Base-by-base conservation (phyloP, 2,113 vertebrate genomes). In the Coptodon rendalli region DNA sequence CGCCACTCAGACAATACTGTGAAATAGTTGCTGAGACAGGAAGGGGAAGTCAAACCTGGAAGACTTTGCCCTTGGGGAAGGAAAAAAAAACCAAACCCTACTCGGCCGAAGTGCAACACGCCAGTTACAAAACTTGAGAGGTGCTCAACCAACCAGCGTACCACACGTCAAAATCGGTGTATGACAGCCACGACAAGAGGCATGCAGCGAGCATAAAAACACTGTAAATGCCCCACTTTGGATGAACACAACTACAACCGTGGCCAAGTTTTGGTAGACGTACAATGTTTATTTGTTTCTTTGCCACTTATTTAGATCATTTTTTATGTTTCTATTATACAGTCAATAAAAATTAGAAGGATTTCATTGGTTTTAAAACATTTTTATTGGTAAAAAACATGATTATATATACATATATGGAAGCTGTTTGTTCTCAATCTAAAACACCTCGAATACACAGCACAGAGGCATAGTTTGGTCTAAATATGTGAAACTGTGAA, bases 71-170 rank as follows among this genome's bases (percentile, higher is more conserved):
- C 17, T 12, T 36, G 31, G 29, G 16, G 29, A 34, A 34, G 16
- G 29, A 7, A 48, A 6, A 5, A 19, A 56, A 8, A 7, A 27
- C 14, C 5, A 24, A 12, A 0, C 0, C 59, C 6, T 6, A 36
- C 59, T 36, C 31, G 1, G 61, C 31, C 17, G 3, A 17, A 12
- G 2, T 36, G 61, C 34, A 56, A 56, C 22, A 56, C 11, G 24
- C 3, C 53, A 56, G 53, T 24, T 56, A 24, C 53, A 56, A 24
- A 56, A 56, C 24, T 56, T 56, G 53, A 56, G 53, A 56, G 53
- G 31, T n/a, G 31, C 31, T 12, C 61, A 7, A n/a, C 31, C 10
- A 6, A 38, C 31, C 10, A 66, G 61, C 2, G 1, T n/a, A 10
- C 61, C 61, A 66, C 36, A 66, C 1, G 1, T 36, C 31, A 66